Evolutionary conservation across 2,888 invertebrate genomes (phyloP).

Genomic region (Caradrina clavipalpis): DNA sequence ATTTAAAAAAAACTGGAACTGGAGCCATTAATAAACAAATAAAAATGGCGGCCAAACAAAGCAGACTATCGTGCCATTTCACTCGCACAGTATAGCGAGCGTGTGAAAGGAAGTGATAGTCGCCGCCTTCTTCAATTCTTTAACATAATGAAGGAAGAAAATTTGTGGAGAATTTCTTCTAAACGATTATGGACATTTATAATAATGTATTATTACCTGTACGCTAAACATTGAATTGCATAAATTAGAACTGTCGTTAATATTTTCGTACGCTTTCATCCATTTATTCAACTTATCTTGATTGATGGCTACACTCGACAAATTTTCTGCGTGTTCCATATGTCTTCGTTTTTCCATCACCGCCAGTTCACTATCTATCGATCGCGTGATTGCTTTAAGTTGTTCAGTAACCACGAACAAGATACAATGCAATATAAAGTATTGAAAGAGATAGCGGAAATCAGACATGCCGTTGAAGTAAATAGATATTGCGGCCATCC

Average conservation of each 20-base stretch:
- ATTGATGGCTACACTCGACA: not conserved
- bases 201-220: constrained; percentile 65
- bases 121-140: too few species aligned
- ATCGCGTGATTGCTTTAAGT: constrained; percentile 60
- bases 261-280: constrained; percentile 66
- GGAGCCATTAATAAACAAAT: not conserved
- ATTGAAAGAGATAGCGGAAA: constrained; percentile 65
- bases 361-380: constrained; percentile 47
- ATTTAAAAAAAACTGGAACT: too few species aligned
- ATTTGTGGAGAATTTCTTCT: too few species aligned
- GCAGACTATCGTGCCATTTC: not conserved
- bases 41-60: not conserved
- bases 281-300: constrained; percentile 64
- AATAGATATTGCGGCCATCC: constrained; percentile 1
- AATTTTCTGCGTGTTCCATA: not conserved
- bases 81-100: not conserved
- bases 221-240: constrained; percentile 67
- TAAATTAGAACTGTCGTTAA: constrained; percentile 64
- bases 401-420: constrained; percentile 68
- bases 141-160: too few species aligned
- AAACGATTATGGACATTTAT: not conserved
- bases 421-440: constrained; percentile 58
- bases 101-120: not conserved
- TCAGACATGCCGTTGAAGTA: constrained; percentile 53
- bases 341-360: not conserved